Conservation (phyloP, 2,113 vertebrate genomes). For the Ursus arctos region DNA sequence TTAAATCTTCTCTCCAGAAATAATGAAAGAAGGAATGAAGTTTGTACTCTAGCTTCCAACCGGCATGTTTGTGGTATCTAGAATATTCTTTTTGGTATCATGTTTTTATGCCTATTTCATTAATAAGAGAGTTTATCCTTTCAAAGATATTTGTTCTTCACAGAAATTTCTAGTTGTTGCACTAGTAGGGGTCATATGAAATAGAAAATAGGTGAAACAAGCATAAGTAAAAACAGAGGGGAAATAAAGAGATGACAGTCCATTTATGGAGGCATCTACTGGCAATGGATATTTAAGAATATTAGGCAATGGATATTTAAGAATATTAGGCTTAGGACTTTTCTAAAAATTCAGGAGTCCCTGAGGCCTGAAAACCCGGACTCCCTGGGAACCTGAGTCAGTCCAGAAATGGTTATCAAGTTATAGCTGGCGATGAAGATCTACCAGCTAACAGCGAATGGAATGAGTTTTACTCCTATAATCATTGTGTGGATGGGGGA, state of each 20-base stretch:
- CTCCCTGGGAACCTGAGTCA: background rate
- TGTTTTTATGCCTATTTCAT: conserved; percentile 25
- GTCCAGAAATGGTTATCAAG: background rate
- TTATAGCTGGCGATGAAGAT: background rate
- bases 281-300: background rate
- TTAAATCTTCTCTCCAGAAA: background rate
- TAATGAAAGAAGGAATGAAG: background rate
- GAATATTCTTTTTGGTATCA: background rate
- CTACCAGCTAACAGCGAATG: too few species aligned
- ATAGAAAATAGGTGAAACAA: background rate
- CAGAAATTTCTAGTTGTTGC: background rate
- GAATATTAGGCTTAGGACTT: background rate
- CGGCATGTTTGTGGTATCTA: background rate
- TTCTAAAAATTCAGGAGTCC: background rate
- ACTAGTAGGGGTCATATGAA: background rate
- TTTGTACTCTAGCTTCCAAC: background rate
- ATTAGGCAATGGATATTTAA: background rate
- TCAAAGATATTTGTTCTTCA: conserved; percentile 18
- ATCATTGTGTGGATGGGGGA: background rate
- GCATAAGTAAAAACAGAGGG: background rate
- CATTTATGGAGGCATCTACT: background rate
- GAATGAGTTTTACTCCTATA: background rate
- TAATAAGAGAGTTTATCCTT: background rate
- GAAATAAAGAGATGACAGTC: background rate
- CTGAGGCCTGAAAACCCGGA: background rate